Base-by-base conservation (phyloP, 2,113 vertebrate species). In the Ceyx melanurus region DNA sequence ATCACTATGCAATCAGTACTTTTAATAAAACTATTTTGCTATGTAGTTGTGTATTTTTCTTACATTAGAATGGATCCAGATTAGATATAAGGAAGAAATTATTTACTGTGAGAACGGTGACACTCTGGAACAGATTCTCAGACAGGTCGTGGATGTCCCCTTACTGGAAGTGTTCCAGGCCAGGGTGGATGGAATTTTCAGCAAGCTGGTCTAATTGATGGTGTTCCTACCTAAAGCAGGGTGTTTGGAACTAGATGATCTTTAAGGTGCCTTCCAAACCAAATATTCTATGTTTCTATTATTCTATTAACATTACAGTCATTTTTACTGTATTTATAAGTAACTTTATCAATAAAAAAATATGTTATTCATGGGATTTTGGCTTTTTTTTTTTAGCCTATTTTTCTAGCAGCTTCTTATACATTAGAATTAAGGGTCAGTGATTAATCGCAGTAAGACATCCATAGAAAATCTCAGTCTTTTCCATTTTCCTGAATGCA, bases 291-390 rank as follows among this genome's bases (percentile, higher is more conserved):
- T 54, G 15, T 29, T 54, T 54, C 51, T 57, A n/a, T 57, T 29
- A 57, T n/a, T 57, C 17, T 57, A 22, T 35, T 86, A 96, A 70
- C 12, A 42, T 53, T 86, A 5, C 46, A 61, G 93, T 92, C 14
- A 13, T 90, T 87, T 85, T 71, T 87, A 73, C 72, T 88, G 4
- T 45, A 76, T 93, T 94, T 95, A 82, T 89, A 95, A 78, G 42
- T 54, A 86, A 6, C 6, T 15, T 7, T 87, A 87, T 95, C 78
- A 91, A 79, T 95, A 72, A 96, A 75, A 90, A 86, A 66, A 61
- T 70, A 4, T 77, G 92, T 57, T 68, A 37, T 29, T n/a, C 2
- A 46, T 29, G 1, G 2, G 18, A 2, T 37, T 46, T 78, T 48
- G 46, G 21, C 21, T 48, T 29, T 0, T 0, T 16, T 17, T 3